Conservation (phyloP, 2,888 invertebrate species). For the Campoplex nolae region DNA sequence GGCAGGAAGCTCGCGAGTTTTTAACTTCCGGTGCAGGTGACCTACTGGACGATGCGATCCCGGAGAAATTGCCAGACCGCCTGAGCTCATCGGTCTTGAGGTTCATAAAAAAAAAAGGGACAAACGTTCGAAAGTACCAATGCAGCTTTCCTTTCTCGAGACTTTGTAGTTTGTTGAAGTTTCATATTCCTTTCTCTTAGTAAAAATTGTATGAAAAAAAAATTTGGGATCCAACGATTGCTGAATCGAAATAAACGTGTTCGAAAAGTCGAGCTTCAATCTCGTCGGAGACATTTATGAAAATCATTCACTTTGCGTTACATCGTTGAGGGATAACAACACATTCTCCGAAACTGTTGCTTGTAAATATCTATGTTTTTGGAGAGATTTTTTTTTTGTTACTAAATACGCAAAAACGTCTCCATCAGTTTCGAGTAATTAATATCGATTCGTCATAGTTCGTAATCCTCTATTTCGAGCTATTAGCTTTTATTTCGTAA, state of each 20-base stretch:
- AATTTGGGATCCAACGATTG: not conserved
- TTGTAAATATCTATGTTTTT: not conserved
- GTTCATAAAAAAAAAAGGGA: not conserved
- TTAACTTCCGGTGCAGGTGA: constrained; percentile 64
- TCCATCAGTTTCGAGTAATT: not conserved
- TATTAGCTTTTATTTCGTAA: not conserved
- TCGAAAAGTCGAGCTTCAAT: not conserved
- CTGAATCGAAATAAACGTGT: not conserved
- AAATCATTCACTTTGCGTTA: too few species aligned
- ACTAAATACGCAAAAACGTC: too few species aligned
- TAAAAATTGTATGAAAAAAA: not conserved
- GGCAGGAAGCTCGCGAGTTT: constrained; percentile 59
- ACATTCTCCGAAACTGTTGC: too few species aligned
- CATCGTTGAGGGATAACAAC: too few species aligned
- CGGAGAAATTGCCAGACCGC: constrained; percentile 20
- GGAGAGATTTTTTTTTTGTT: too few species aligned
- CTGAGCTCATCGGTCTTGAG: constrained; percentile 31
- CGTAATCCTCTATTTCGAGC: not conserved
- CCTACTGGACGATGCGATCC: constrained; percentile 16
- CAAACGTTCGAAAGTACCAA: not conserved
- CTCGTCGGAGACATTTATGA: not conserved
- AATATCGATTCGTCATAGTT: constrained; percentile 27
- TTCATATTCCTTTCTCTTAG: not conserved
- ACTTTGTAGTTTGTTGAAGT: not conserved
- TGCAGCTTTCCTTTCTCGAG: not conserved